phyloP scores from a whole-genome alignment of 92 coral and sea anemone genomes.

The Micromussa lordhowensis region DNA sequence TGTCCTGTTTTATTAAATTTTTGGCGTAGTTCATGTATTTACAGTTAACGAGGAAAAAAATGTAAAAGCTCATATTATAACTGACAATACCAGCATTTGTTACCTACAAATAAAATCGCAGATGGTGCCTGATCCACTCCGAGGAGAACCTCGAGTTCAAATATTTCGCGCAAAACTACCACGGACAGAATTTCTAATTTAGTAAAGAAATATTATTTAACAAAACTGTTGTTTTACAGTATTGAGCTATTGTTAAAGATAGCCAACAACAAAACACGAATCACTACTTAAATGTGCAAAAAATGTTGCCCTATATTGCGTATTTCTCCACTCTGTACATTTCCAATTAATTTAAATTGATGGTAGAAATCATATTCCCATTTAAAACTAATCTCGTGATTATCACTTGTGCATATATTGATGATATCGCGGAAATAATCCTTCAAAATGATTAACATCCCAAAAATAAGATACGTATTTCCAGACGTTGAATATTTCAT shows the following conservation, averaged over 20 bases:
- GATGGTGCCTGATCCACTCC: not conserved
- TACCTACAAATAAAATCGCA: not conserved
- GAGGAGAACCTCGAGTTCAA: not conserved
- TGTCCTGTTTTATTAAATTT: not conserved
- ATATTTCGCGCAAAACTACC: not conserved
- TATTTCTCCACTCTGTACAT: constrained; percentile 5
- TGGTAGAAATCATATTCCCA: not conserved
- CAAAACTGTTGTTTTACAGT: not conserved
- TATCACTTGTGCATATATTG: not conserved
- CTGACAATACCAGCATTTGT: not conserved
- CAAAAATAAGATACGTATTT: not conserved
- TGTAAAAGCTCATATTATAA: not conserved
- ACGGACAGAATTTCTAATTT: not conserved
- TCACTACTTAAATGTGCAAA: not conserved
- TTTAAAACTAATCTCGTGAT: not conserved
- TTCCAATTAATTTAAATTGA: not conserved
- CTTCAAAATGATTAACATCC: not conserved
- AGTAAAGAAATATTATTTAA: not conserved
- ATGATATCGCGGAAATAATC: not conserved
- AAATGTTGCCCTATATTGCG: not conserved
- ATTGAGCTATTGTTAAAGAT: not conserved
- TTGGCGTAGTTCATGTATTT: not conserved
- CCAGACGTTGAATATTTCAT: not conserved
- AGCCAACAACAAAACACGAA: not conserved
- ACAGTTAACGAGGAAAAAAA: not conserved